Evolutionary conservation across 2,797 vertebrate species (phyloP).

Genomic region (Margarornis squamiger): DNA sequence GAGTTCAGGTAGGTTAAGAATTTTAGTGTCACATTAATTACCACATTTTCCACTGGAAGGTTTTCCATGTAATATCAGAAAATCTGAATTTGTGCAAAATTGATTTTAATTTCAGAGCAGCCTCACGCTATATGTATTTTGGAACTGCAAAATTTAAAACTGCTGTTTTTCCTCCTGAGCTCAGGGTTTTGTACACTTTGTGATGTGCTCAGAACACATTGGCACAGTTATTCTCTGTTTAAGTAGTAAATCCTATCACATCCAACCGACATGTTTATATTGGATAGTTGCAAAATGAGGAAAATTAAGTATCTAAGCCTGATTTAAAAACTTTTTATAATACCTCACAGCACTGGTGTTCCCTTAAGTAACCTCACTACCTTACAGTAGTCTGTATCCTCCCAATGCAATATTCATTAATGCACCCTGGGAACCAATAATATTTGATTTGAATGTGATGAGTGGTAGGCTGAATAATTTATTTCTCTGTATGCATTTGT

Average conservation of each 20-base stretch:
- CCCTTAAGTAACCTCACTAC: slow-evolving; percentile 16
- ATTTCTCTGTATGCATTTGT: not conserved
- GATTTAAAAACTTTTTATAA: not conserved
- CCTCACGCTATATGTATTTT: not conserved
- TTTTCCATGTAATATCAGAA: not conserved
- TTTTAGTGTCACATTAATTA: not conserved
- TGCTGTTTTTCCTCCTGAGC: not conserved
- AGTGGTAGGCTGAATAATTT: not conserved
- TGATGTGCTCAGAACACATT: not conserved
- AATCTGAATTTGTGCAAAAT: not conserved
- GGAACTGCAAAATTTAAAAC: not conserved
- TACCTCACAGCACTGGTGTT: not conserved
- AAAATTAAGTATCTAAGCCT: slow-evolving; percentile 19
- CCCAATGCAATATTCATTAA: not conserved
- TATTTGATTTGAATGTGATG: not conserved
- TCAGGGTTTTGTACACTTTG: not conserved
- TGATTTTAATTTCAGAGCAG: not conserved
- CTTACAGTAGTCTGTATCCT: not conserved
- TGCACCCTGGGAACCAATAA: not conserved
- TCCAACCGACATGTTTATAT: slow-evolving; percentile 18
- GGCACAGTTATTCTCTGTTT: not conserved
- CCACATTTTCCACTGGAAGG: not conserved
- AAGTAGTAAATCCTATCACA: slow-evolving; percentile 35
- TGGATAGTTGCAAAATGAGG: slow-evolving; percentile 21
- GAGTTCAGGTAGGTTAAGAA: not conserved